Base-by-base conservation (phyloP, 2,113 vertebrate species). In the Caretta caretta region DNA sequence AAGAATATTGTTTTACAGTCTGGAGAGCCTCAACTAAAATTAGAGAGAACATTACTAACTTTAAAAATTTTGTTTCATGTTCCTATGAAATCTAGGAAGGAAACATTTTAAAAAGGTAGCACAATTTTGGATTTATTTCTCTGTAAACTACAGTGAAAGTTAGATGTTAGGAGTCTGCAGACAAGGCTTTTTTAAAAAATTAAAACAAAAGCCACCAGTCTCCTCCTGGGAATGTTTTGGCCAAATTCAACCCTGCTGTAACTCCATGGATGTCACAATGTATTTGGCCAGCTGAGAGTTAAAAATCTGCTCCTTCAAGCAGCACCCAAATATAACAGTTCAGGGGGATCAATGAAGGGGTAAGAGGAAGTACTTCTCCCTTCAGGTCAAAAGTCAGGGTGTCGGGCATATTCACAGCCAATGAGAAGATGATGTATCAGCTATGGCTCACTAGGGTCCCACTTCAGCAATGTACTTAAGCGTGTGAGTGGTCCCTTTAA, bases 361-460 rank as follows among this genome's bases (percentile, higher is more conserved):
- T 72, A 48, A 9, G 49, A 4, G 20, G 76, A 3, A 2, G 5
- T 80, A 4, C 50, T 59, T 84, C 48, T 93, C 49, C n/a, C 31
- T 4, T 62, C 2, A 5, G 22, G 19, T 12, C 19, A 72, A 20
- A 65, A 0, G 0, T 3, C 76, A 6, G 29, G 12, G 50, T 84
- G 11, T 17, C 75, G 14, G 46, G 27, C 3, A 0, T 89, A n/a
- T 78, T 22, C 42, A 6, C 9, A 56, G 9, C 51, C 38, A 57
- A 29, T 83, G 20, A 59, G 1, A 0, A 19, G 14, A 72, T 2
- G 3, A 76, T 3, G 11, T 6, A 13, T 12, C 22, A 46, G 38
- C 75, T 78, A 3, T 48, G 75, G 38, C 42, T 76, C 20, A 46
- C 42, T 48, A 46, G 42, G 42, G 24, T 48, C 24, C 7, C 25